A percentile compares a stretch with the other conserved stretches of the same genome.
Conservation (phyloP, 2,888 invertebrate species). For the Melangyna quadrimaculata region DNA sequence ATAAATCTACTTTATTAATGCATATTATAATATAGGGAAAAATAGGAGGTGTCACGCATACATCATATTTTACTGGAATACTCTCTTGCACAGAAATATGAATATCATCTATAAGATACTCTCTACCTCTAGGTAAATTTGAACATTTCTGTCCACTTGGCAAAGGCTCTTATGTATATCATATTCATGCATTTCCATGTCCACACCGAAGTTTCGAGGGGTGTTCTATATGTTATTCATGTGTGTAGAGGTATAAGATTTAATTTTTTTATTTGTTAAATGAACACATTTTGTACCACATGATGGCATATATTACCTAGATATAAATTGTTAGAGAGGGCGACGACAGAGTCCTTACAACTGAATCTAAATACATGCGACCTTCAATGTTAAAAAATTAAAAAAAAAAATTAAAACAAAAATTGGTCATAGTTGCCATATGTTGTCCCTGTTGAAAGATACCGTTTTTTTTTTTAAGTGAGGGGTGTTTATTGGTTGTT, state of each 20-base stretch:
- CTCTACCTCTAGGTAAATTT: not conserved
- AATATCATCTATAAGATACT: not conserved
- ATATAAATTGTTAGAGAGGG: conserved; percentile 41
- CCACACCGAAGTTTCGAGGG: not conserved
- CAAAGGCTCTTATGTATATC: not conserved
- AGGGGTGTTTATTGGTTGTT: conserved; percentile 52
- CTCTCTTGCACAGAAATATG: not conserved
- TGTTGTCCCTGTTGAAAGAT: conserved; percentile 44
- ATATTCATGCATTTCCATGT: not conserved
- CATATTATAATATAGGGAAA: conserved; percentile 70
- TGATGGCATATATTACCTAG: conserved; percentile 24
- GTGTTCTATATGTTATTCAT: not conserved
- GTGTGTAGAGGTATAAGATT: not conserved
- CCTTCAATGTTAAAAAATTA: conserved; percentile 24
- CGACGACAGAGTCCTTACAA: conserved; percentile 53
- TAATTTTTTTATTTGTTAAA: conserved; percentile 21
- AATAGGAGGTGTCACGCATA: conserved; percentile 70
- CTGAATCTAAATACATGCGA: conserved; percentile 28
- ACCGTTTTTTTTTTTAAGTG: conserved; percentile 27
- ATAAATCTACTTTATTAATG: conserved; percentile 73
- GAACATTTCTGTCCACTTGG: conserved; percentile 12
- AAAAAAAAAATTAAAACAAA: conserved; percentile 1
- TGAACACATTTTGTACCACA: conserved; percentile 58
- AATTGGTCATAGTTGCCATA: conserved; percentile 52
- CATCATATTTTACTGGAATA: conserved; percentile 68